Evolutionary conservation across 2,888 invertebrate species (phyloP).

Genomic region (Silvanus unidentatus): DNA sequence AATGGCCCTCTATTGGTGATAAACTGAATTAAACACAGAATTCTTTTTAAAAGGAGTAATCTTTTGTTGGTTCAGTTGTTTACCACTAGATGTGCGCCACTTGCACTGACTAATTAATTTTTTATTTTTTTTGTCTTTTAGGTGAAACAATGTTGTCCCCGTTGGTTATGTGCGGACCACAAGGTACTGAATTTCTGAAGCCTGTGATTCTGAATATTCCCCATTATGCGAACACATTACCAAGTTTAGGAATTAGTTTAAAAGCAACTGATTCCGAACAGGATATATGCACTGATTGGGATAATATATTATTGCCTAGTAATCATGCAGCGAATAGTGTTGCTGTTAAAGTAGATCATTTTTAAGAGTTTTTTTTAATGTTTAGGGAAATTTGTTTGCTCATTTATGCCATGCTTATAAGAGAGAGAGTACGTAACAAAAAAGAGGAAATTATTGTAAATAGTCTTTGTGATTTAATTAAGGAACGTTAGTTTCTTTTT

Average conservation of each 20-base stretch:
- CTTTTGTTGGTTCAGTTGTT: no score
- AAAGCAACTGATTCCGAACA: conserved; percentile 79
- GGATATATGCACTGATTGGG: conserved; percentile 79
- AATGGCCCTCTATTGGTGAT: neutral
- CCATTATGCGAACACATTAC: conserved; percentile 73
- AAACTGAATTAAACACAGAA: no score
- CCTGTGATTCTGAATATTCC: conserved; percentile 90
- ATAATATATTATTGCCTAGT: conserved; percentile 76
- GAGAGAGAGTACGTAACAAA: no score
- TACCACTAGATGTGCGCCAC: no score
- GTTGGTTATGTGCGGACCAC: conserved; percentile 94
- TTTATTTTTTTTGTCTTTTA: conserved; percentile 43
- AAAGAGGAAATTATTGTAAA: no score
- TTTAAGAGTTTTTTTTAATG: no score
- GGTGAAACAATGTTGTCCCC: conserved; percentile 94
- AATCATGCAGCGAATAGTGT: conserved; percentile 82
- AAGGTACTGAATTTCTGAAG: conserved; percentile 79
- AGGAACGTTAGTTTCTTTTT: no score
- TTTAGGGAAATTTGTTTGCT: no score
- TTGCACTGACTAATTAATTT: no score
- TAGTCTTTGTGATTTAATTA: no score
- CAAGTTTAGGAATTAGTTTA: conserved; percentile 68
- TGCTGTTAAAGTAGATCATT: conserved; percentile 87
- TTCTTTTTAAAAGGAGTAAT: no score
- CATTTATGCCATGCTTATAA: no score